Percentiles rank a stretch among this genome's conserved stretches.
Evolutionary conservation across 64 coral and sea anemone species (phyloP).

Genomic region (Exaiptasia diaphana): DNA sequence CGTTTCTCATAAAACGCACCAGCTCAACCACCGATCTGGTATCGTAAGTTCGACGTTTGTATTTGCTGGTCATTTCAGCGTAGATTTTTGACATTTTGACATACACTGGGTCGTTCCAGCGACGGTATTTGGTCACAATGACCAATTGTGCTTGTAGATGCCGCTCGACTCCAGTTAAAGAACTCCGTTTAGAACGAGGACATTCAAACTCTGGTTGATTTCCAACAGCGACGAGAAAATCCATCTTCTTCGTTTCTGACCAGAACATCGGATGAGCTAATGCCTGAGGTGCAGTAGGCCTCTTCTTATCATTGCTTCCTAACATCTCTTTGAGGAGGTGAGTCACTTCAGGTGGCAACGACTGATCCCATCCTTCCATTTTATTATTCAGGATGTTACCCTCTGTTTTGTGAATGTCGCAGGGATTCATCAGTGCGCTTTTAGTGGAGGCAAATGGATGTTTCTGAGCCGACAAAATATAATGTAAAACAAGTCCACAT

Average conservation of each 20-base stretch:
- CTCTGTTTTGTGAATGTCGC: not conserved
- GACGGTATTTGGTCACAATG: not conserved
- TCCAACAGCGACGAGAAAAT: constrained; percentile 9
- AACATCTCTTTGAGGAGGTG: not conserved
- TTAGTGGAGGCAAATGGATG: not conserved
- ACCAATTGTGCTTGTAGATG: no score
- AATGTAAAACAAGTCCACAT: constrained; percentile 24
- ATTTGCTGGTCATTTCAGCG: not conserved
- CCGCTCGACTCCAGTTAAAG: not conserved
- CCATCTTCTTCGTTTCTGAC: not conserved
- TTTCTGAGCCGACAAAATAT: not conserved
- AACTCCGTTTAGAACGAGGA: not conserved
- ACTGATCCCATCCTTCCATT: not conserved
- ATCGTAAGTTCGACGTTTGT: not conserved
- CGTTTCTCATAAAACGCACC: constrained; percentile 16
- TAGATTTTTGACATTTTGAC: not conserved
- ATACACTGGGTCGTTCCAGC: not conserved
- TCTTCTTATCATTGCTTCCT: not conserved
- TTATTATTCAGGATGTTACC: not conserved
- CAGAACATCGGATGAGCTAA: not conserved
- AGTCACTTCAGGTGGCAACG: not conserved
- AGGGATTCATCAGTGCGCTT: not conserved
- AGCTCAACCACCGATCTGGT: constrained; percentile 2
- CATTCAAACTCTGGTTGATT: constrained; percentile 13
- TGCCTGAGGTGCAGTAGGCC: not conserved